A percentile compares a stretch with the other conserved stretches of the same genome.
Evolutionary conservation across 2,797 vertebrate species (phyloP).

Genomic region (Artibeus lituratus): DNA sequence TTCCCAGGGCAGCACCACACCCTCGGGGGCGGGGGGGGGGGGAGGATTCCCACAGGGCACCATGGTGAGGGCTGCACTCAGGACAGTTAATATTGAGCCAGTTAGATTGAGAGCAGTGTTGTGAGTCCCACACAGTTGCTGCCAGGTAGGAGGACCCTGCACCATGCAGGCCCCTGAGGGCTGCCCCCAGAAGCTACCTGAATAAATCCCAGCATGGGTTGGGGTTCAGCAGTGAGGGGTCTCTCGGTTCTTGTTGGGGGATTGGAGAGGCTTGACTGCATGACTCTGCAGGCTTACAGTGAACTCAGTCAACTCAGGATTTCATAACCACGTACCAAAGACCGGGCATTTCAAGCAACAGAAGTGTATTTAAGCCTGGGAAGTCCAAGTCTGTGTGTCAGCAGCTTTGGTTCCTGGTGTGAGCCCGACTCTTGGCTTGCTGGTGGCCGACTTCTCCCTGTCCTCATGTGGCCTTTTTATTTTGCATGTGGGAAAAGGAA

Average conservation of each 20-base stretch:
- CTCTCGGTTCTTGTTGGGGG: fast-evolving
- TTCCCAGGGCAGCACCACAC: neutral
- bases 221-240: neutral
- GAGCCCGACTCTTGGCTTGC: neutral
- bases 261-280: too few relatives aligned
- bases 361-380: neutral
- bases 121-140: neutral
- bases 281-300: neutral
- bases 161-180: neutral
- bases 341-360: too few relatives aligned
- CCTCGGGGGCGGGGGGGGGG: neutral
- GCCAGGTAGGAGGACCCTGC: neutral
- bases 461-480: neutral
- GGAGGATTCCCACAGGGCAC: neutral
- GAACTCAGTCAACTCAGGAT: neutral
- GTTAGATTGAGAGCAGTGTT: neutral
- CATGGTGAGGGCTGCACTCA: neutral
- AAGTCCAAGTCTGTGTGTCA: neutral
- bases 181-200: too few relatives aligned
- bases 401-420: neutral
- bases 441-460: too few relatives aligned
- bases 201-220: fast-evolving
- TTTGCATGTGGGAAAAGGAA: neutral
- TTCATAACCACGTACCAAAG: too few relatives aligned
- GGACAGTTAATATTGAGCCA: neutral